Evolutionary conservation across 2,113 vertebrate species (phyloP).

Genomic region (Phyllopteryx taeniolatus): DNA sequence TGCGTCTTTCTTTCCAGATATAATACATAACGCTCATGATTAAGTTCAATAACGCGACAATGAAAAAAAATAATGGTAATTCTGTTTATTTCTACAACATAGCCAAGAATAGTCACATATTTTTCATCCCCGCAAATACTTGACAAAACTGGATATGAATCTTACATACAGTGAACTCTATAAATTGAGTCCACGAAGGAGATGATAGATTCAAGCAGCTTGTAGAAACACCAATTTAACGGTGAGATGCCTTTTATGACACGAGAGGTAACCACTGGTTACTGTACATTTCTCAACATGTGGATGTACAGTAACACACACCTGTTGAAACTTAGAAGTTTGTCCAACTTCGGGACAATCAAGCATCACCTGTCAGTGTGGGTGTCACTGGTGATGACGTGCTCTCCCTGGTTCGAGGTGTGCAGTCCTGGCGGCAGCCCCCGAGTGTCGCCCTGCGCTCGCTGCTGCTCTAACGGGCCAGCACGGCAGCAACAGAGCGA

Average conservation of each 20-base stretch:
- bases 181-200: not conserved
- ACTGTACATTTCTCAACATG: not conserved
- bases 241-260: not conserved
- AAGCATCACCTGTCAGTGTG: slow-evolving; percentile 32
- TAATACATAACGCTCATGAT: not conserved
- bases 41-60: not conserved
- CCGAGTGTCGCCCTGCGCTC: not conserved
- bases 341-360: not conserved
- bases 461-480: not conserved
- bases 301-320: not conserved
- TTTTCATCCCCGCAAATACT: not conserved
- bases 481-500: slow-evolving; percentile 65
- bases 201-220: not conserved
- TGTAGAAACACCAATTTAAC: not conserved
- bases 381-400: slow-evolving; percentile 2
- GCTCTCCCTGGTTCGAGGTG: slow-evolving; percentile 12
- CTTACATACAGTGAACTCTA: not conserved
- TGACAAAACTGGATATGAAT: not conserved
- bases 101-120: not conserved
- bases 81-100: not conserved
- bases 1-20: not conserved
- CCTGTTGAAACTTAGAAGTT: not conserved
- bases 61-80: not conserved
- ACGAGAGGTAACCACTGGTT: not conserved
- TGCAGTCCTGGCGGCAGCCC: not conserved